Evolutionary conservation across 1,140 invertebrate genomes (phyloP), one percentile per base, ranked within the genome.

Genomic region (Dufourea novaeangliae): DNA sequence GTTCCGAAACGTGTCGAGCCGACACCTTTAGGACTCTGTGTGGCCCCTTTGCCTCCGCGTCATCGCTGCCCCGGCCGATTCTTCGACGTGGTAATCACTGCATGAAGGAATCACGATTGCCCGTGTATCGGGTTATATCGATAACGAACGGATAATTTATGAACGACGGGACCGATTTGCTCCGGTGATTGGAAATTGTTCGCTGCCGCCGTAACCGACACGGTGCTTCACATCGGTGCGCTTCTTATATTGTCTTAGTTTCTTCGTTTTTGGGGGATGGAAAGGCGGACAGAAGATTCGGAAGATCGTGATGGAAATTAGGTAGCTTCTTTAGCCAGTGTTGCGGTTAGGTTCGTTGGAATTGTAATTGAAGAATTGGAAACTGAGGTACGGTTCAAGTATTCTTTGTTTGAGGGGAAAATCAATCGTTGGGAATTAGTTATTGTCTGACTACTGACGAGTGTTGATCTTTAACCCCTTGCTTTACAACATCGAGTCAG

Each of bases 1-100:
- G 80, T 82, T 82, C 84, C 81, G 72, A 85, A 79, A 83, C 83
- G 77, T 77, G 70, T 82, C 74, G 79, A 70, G 75, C 73, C 78
- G 82, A 84, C 77, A 78, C 79, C 74, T 85, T 79, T 66, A 81
- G 83, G 67, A 69, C 29, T 34, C 83, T 84, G 78, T 81, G 82
- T 84, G 78, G 73, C 82, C 78, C 68, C 62, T 68, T 64, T 76
- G 71, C 73, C 63, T 75, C 79, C 82, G 72, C 83, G 82, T 84
- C 81, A 80, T 80, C 78, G 82, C 41, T 61, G 46, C 25, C n/a
- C n/a, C 46, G 22, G 22, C 8, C 44, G 63, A 66, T 46, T 50
- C 63, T 66, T 50, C 41, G 63, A 17, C 27, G 17, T 27, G 41
- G 75, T 77, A 71, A 77, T 77, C 75, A 70, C 56, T 34, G 57